Base-by-base conservation (phyloP, 2,888 invertebrate genomes). In the Eristalinus sepulchralis region DNA sequence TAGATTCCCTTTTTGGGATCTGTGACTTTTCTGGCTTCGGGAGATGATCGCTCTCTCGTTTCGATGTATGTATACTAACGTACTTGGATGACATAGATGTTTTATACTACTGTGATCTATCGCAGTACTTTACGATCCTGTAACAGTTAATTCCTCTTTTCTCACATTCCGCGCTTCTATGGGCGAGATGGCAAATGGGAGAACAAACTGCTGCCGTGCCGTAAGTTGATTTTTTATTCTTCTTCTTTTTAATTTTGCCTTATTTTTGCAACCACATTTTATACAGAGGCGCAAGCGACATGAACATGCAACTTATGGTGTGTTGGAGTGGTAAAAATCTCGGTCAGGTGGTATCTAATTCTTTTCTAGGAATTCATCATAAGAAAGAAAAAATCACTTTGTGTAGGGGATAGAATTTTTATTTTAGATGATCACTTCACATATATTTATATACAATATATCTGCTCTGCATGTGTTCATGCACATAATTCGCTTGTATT, bases 1-100 rank as follows among this genome's bases (percentile, higher is more conserved):
- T 83, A 60, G 83, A 86, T 86, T 82, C 86, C 86, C 86, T 86
- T 86, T 86, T 86, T 86, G 86, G 85, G 86, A 83, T 82, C 86
- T 86, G 86, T 86, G 83, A 75, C 78, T 78, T 86, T 82, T 82
- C 86, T 86, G 86, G 78, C 86, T 86, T 82, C 70, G 66, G 82
- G 66, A 82, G 70, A 82, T 47, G 63, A 78, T 73, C 70, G 73
- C 67, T 82, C 72, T 82, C 78, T 39, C 66, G 68, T 76, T 71
- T 75, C 31, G 75, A 72, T 75, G 24, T 57, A 24, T 57, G 22
- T 57, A 57, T 85, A 82, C 27, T 27, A 3, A 27, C 78, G 59
- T 81, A 77, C 85, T 85, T 78, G 82, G 73, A 82, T 86, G 86
- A 82, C 82, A 82, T 86, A 82, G 82, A 78, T 86, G 86, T 86